phyloP scores from a whole-genome alignment of 2,113 vertebrate genomes.

The Calidris pygmaea region DNA sequence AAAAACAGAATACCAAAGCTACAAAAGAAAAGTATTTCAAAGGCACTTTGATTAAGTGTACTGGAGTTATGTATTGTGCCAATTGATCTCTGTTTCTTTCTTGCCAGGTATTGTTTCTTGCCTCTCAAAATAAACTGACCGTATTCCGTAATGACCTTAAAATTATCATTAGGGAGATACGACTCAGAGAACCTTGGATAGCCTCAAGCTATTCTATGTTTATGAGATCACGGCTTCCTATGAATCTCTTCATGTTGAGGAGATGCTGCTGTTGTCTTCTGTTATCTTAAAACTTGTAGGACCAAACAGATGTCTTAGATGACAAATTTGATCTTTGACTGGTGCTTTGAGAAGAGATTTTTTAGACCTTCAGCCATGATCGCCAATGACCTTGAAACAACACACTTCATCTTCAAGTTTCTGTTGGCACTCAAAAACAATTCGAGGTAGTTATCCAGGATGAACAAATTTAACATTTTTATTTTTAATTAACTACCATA shows the following conservation, averaged over 20 bases:
- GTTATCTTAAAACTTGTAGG: neutral
- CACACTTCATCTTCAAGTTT: neutral
- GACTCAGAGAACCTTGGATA: neutral
- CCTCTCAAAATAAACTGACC: constrained; percentile 5
- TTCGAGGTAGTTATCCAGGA: neutral
- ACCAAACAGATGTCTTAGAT: neutral
- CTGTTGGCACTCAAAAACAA: neutral
- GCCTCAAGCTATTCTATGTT: neutral
- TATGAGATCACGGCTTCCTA: neutral
- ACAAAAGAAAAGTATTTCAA: constrained; percentile 51
- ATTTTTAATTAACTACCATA: neutral
- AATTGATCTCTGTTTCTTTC: constrained; percentile 11
- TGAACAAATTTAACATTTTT: neutral
- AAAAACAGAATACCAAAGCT: constrained; percentile 41
- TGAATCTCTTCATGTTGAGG: neutral
- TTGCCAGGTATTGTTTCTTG: neutral
- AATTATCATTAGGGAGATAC: neutral
- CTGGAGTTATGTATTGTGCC: neutral
- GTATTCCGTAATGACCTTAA: neutral
- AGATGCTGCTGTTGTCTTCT: neutral
- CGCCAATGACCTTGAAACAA: neutral
- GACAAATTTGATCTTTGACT: neutral
- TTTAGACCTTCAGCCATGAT: neutral
- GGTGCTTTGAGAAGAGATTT: neutral
- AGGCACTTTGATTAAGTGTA: constrained; percentile 37